phyloP scores from a whole-genome alignment of 1,140 invertebrate species.

The Drosophila triauraria region DNA sequence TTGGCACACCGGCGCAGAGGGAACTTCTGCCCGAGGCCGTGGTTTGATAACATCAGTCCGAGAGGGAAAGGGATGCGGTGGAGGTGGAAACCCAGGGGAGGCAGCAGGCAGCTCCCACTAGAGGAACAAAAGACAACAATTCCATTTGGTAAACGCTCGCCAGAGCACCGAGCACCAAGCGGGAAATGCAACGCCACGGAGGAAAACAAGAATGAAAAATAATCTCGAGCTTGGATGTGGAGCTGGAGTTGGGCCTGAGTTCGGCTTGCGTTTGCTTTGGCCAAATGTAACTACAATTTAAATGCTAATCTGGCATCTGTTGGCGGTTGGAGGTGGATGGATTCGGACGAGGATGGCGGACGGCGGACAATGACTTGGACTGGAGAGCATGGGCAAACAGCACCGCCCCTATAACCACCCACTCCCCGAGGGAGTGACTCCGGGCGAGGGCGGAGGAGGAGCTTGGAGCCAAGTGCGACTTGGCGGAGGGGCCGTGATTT shows the following conservation, averaged over 20 bases:
- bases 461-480: background rate
- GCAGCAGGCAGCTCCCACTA: conserved; percentile 58
- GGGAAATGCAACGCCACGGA: conserved; percentile 57
- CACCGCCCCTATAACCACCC: conserved; percentile 53
- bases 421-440: conserved; percentile 7
- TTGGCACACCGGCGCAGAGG: conserved; percentile 50
- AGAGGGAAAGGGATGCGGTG: conserved; percentile 12
- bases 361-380: conserved; percentile 38
- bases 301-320: conserved; percentile 81
- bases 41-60: conserved; percentile 70
- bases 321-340: conserved; percentile 66
- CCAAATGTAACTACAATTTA: conserved; percentile 81
- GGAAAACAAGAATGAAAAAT: conserved; percentile 72
- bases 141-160: conserved; percentile 78
- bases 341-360: conserved; percentile 32
- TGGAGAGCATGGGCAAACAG: conserved; percentile 66
- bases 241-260: conserved; percentile 33
- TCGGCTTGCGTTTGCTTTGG: conserved; percentile 53
- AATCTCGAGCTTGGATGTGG: conserved; percentile 58
- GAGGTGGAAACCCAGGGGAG: background rate
- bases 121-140: conserved; percentile 76
- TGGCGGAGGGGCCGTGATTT: conserved; percentile 32
- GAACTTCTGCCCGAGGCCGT: conserved; percentile 70
- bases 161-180: conserved; percentile 23
- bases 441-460: background rate